phyloP scores from a whole-genome alignment of 1,140 invertebrate species.

The Trichogramma pretiosum region DNA sequence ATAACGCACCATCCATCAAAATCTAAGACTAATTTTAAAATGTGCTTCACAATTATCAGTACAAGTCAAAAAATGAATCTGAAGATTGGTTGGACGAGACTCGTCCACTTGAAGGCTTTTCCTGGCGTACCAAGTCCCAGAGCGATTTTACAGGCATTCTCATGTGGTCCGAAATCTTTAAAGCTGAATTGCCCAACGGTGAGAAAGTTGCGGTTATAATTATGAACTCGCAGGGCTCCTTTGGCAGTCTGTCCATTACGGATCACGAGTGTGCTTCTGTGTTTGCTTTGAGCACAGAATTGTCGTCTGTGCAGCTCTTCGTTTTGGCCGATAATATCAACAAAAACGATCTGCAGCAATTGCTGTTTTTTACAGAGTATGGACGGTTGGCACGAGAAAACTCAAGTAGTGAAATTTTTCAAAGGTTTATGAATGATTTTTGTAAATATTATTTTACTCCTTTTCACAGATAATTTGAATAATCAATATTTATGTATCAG shows the following conservation, averaged over 20 bases:
- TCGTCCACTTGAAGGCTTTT: conserved; percentile 69
- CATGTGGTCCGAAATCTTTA: conserved; percentile 91
- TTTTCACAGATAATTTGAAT: background rate
- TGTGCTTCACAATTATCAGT: conserved; percentile 21
- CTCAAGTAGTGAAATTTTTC: conserved; percentile 83
- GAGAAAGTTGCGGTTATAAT: conserved; percentile 82
- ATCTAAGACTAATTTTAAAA: too few species aligned
- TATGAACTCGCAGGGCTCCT: conserved; percentile 95
- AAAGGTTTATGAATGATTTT: conserved; percentile 47
- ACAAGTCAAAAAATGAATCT: conserved; percentile 24
- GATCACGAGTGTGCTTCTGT: conserved; percentile 94
- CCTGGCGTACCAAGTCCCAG: conserved; percentile 89
- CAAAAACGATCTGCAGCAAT: conserved; percentile 91
- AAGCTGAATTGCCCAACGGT: conserved; percentile 64
- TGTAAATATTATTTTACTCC: background rate
- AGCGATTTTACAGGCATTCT: conserved; percentile 91
- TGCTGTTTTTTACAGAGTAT: conserved; percentile 95
- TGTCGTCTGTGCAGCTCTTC: conserved; percentile 94
- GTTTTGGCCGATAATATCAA: conserved; percentile 93
- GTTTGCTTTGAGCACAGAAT: conserved; percentile 90
- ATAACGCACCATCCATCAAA: conserved; percentile 39
- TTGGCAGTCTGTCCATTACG: conserved; percentile 93
- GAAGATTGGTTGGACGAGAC: conserved; percentile 61
- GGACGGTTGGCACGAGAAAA: conserved; percentile 87
- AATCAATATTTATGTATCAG: too few species aligned